Base-by-base conservation (phyloP, 1,140 invertebrate species). In the Temnothorax curvispinosus region DNA sequence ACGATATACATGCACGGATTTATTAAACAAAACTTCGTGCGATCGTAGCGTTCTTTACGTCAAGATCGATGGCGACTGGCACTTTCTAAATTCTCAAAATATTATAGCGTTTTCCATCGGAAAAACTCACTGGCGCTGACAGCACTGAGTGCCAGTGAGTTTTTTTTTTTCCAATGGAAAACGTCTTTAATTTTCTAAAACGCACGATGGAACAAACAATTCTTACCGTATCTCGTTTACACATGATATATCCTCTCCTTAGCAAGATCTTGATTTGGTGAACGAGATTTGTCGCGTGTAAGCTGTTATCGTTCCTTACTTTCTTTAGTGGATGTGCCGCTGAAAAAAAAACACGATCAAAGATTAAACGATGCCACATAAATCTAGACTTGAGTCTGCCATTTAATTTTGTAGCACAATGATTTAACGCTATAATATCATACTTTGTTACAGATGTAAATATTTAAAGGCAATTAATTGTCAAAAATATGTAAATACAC, bases 231-330 rank as follows among this genome's bases (percentile, higher is more conserved):
- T 98, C 97, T 89, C 97, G 95, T 95, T 97, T 97, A 0, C 96
- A 95, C 94, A 98, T 98, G 8, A 98, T 94, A 82, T 96, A 97
- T 44, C 97, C 97, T 92, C 97, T 95, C 87, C 94, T 96, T 7
- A 98, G 92, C 7, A 98, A 95, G 60, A 98, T 96, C n/a, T 95
- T 96, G 32, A 97, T 94, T 92, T 98, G 97, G 94, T 98, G 97
- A 0, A 94, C 93, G 71, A 96, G 96, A 13, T 97, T 96, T 0
- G 97, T 98, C 54, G 97, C 97, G 92, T 98, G 97, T 6, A 96
- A 91, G 2, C 95, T 94, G 4, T 41, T 88, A 27, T 71, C 69
- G 2, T 64, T 0, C 38, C 44, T 1, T 77, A 84, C 86, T 54
- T 62, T 44, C 21, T 9, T 87, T 2, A 90, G 1, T 1, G 92